phyloP scores from a whole-genome alignment of 2,113 vertebrate genomes.

The Morone chrysops region DNA sequence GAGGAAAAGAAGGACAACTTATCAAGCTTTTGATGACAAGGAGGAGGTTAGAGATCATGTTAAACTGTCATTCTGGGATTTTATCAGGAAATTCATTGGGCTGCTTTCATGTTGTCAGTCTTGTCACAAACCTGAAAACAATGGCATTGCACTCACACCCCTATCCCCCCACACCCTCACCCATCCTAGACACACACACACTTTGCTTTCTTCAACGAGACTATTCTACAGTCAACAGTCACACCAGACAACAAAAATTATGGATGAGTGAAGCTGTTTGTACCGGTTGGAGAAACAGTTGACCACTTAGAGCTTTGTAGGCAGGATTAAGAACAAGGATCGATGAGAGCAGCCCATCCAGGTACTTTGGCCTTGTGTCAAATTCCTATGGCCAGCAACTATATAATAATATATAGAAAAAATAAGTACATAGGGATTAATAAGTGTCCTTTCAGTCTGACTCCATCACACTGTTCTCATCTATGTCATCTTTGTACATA shows the following conservation, averaged over 20 bases:
- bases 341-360: too few relatives aligned
- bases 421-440: too few relatives aligned
- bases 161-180: background rate
- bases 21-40: slow-evolving; percentile 35
- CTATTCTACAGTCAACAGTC: background rate
- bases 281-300: background rate
- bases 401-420: too few relatives aligned
- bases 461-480: too few relatives aligned
- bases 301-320: background rate
- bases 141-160: slow-evolving; percentile 26
- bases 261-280: background rate
- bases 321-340: background rate
- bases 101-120: slow-evolving; percentile 46
- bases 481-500: too few relatives aligned
- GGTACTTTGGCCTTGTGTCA: too few relatives aligned
- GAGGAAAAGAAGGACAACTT: background rate
- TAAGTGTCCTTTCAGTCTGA: too few relatives aligned
- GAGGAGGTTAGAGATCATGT: slow-evolving; percentile 43
- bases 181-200: background rate
- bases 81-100: slow-evolving; percentile 48
- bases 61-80: slow-evolving; percentile 38
- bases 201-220: background rate
- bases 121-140: slow-evolving; percentile 51
- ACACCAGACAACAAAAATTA: background rate
- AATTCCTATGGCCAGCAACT: too few relatives aligned